Conservation (phyloP, 2,113 vertebrate species). For the Microcebus lehilahytsara region DNA sequence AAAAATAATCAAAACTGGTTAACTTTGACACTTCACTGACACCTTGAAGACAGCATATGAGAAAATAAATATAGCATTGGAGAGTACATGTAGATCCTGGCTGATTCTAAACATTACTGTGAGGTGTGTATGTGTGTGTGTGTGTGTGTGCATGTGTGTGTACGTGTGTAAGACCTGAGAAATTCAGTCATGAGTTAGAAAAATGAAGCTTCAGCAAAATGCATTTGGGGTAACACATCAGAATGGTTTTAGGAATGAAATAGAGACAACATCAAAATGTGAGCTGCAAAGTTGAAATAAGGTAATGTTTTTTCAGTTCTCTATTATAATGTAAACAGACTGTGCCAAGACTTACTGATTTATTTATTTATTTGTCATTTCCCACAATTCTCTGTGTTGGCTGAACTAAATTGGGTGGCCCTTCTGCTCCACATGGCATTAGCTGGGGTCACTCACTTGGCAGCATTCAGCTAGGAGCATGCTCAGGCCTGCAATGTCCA, state of each 20-base stretch:
- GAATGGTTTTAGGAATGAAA: not conserved
- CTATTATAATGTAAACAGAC: not conserved
- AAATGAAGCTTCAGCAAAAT: conserved; percentile 18
- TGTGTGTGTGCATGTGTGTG: rapidly evolving
- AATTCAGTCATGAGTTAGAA: not conserved
- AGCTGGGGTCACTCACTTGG: not conserved
- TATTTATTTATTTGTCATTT: not conserved
- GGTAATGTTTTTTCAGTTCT: not conserved
- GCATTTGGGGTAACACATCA: not conserved
- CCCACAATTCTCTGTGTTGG: not conserved
- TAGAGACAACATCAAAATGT: not conserved
- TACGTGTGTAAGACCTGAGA: not conserved
- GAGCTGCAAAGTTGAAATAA: not conserved
- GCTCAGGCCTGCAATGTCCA: not conserved
- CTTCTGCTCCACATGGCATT: not conserved
- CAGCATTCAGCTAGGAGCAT: not conserved
- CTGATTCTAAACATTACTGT: not conserved
- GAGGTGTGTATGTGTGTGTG: not conserved
- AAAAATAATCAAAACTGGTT: conserved; percentile 35
- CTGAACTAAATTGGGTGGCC: not conserved
- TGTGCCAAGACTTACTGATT: not conserved
- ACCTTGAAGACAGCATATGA: not conserved
- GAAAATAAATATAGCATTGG: not conserved
- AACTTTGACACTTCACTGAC: conserved; percentile 11
- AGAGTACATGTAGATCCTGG: not conserved